These are phyloP conservation scores for Heterotis niloticus DNA, from an alignment of 2,113 vertebrate species.

Conservation along the genomic window DNA sequence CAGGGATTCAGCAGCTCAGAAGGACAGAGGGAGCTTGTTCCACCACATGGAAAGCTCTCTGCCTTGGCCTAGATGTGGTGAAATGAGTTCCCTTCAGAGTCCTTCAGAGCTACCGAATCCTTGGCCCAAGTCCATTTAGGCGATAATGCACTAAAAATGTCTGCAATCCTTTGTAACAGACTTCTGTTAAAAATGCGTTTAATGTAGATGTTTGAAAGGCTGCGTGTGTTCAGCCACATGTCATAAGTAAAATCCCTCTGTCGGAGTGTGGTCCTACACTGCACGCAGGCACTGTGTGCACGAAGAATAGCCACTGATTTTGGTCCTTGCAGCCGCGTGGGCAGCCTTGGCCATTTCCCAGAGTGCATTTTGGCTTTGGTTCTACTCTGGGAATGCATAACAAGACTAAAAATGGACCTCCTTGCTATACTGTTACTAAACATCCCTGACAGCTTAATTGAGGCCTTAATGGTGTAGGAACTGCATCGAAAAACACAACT, in stretches of 20 bases:
- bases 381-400: conserved; percentile 18
- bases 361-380: conserved; percentile 18
- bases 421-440: conserved; percentile 50
- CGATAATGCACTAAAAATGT: not conserved
- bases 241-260: not conserved
- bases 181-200: not conserved
- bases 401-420: conserved; percentile 46
- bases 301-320: conserved; percentile 38
- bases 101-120: no score
- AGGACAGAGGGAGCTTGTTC: no score
- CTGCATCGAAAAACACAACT: conserved; percentile 35
- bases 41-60: no score
- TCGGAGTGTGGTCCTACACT: not conserved
- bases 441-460: conserved; percentile 46
- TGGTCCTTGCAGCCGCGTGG: conserved; percentile 34
- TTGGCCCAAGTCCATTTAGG: no score
- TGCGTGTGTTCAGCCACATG: not conserved
- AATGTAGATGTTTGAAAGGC: not conserved
- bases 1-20: no score
- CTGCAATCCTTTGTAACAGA: not conserved
- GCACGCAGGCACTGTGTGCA: conserved; percentile 3
- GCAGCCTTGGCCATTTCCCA: conserved; percentile 37
- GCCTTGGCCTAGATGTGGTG: no score
- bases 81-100: no score
- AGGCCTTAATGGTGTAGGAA: conserved; percentile 57